Evolutionary conservation across 2,113 vertebrate species (phyloP).

Genomic region (Apteryx mantelli): DNA sequence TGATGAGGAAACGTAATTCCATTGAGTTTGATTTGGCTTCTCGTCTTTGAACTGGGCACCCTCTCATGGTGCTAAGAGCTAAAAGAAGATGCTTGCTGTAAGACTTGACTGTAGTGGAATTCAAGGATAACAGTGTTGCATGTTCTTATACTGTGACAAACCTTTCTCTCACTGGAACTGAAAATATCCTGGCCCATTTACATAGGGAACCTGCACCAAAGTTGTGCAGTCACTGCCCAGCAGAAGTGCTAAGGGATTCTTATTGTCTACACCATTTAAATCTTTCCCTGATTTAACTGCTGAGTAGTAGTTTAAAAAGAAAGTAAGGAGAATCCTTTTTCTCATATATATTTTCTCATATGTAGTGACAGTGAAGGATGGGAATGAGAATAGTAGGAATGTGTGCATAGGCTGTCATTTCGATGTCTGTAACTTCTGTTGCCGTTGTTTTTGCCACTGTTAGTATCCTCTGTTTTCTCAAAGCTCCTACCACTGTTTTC

Average conservation of each 20-base stretch:
- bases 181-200: neutral
- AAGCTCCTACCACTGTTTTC: conserved; percentile 27
- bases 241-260: neutral
- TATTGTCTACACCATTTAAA: neutral
- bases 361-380: neutral
- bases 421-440: conserved; percentile 18
- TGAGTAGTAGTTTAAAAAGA: neutral
- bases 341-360: neutral
- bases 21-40: neutral
- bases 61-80: neutral
- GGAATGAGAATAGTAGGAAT: neutral
- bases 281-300: neutral
- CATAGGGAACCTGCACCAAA: accelerated
- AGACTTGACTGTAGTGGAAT: neutral
- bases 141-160: neutral
- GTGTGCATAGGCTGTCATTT: neutral
- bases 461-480: conserved; percentile 21
- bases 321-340: neutral
- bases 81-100: neutral
- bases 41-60: neutral
- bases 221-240: neutral
- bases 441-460: neutral
- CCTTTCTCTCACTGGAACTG: neutral
- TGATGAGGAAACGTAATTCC: neutral
- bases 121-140: neutral